Percentiles rank a stretch among this genome's conserved stretches.
Evolutionary conservation across 2,797 vertebrate species (phyloP).

Genomic region (Iguana delicatissima): DNA sequence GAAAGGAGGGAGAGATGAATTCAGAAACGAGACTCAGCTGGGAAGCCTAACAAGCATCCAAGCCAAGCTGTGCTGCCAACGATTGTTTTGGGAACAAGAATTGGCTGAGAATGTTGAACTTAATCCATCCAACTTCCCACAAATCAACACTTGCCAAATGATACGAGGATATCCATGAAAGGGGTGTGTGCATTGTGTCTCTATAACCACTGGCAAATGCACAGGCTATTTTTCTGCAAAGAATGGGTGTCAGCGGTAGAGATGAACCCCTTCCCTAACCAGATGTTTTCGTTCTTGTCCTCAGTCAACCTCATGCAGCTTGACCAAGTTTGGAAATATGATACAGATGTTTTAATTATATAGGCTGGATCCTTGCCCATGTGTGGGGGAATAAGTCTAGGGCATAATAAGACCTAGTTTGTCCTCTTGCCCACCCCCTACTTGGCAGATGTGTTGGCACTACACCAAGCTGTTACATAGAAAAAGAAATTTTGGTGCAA

Average conservation of each 20-base stretch:
- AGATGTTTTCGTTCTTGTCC: background rate
- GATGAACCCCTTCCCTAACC: background rate
- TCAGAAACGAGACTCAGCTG: constrained; percentile 21
- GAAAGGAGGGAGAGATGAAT: background rate
- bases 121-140: background rate
- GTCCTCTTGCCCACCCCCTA: background rate
- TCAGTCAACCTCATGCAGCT: constrained; percentile 1
- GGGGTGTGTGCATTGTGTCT: background rate
- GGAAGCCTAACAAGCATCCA: background rate
- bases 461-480: too few relatives aligned
- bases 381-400: background rate
- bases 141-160: background rate
- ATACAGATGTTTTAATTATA: constrained; percentile 4
- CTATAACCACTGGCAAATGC: background rate
- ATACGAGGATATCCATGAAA: constrained; percentile 1
- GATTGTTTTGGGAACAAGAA: background rate
- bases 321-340: background rate
- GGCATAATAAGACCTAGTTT: background rate
- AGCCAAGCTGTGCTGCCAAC: background rate
- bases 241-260: background rate
- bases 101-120: background rate
- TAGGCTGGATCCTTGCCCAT: background rate
- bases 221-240: background rate
- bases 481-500: background rate
- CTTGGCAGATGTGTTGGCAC: background rate